Conservation (phyloP, 2,113 vertebrate species). For the Epinephelus cyanopodus region DNA sequence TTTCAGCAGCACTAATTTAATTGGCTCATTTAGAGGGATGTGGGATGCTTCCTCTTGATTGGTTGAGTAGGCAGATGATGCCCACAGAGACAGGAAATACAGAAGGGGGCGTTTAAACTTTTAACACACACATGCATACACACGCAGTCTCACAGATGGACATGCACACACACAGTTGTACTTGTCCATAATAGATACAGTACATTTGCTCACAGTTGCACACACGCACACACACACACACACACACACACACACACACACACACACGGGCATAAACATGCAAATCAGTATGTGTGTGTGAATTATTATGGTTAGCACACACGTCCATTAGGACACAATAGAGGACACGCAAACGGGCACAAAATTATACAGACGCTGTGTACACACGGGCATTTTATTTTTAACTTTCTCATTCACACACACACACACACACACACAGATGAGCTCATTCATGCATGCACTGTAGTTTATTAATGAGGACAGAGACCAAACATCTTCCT, state of each 20-base stretch:
- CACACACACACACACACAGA: neutral
- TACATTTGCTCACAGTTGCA: neutral
- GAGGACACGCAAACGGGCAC: neutral
- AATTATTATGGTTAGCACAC: neutral
- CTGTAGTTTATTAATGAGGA: slow-evolving; percentile 73
- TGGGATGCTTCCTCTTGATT: slow-evolving; percentile 71
- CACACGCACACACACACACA: neutral
- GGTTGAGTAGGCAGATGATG: slow-evolving; percentile 71
- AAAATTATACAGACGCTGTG: neutral
- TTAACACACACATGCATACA: slow-evolving; percentile 3
- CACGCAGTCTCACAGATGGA: neutral
- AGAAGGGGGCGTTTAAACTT: slow-evolving; percentile 51
- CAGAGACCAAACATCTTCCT: slow-evolving; percentile 39
- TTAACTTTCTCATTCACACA: slow-evolving; percentile 18
- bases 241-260: no score
- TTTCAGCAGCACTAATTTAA: slow-evolving; percentile 74
- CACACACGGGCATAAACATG: neutral
- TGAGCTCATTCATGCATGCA: slow-evolving; percentile 54
- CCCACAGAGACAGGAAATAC: slow-evolving; percentile 52
- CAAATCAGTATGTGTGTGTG: neutral
- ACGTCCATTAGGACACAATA: slow-evolving; percentile 1
- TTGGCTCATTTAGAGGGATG: slow-evolving; percentile 74
- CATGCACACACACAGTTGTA: neutral
- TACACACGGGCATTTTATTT: neutral
- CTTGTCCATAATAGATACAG: neutral